Conservation (phyloP, 1,140 invertebrate genomes). For the Wasmannia auropunctata region DNA sequence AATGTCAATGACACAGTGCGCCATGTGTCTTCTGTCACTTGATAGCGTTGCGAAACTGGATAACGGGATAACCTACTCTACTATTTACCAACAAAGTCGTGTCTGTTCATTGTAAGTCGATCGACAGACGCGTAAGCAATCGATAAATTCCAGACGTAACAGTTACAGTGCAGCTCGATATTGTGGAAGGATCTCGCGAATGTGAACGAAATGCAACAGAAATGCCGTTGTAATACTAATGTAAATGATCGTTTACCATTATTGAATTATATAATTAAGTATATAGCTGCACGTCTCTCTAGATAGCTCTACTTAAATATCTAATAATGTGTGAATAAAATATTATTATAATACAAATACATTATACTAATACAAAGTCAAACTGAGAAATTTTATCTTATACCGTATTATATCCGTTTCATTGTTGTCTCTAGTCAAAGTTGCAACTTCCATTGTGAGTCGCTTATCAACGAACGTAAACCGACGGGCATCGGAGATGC, state of each 20-base stretch:
- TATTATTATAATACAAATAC: background rate
- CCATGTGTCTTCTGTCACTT: constrained; percentile 34
- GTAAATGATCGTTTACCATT: background rate
- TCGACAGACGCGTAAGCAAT: constrained; percentile 18
- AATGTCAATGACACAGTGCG: constrained; percentile 43
- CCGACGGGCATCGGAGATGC: background rate
- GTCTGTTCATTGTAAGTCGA: constrained; percentile 52
- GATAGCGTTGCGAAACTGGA: constrained; percentile 44
- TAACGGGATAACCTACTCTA: constrained; percentile 40
- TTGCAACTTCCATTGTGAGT: background rate
- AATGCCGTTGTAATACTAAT: background rate
- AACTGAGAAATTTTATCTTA: background rate
- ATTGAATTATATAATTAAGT: background rate
- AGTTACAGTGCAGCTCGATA: background rate
- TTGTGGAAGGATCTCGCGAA: background rate
- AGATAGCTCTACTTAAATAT: background rate
- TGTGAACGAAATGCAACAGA: background rate
- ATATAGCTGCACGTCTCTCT: too few species aligned
- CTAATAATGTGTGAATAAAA: background rate
- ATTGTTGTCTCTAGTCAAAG: background rate
- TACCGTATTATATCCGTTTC: background rate
- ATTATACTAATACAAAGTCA: background rate
- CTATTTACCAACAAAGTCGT: constrained; percentile 47
- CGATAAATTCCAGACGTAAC: constrained; percentile 15
- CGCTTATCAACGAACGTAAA: background rate